Base-by-base conservation (phyloP, 1,140 invertebrate genomes). In the Sinonovacula constricta region DNA sequence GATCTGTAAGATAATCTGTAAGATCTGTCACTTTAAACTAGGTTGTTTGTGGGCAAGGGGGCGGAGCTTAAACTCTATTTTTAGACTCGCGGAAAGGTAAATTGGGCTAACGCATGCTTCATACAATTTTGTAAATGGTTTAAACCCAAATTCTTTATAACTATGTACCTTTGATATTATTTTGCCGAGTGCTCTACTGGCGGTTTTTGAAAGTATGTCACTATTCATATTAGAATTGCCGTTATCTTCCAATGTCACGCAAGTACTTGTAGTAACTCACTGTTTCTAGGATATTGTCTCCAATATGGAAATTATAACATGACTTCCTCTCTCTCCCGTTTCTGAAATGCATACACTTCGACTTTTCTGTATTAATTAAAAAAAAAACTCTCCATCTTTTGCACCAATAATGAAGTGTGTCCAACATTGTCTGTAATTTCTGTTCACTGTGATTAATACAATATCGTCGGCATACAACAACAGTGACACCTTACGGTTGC, bases 391-490 rank as follows among this genome's bases (percentile, higher is more conserved):
- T 31, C 57, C 33, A 39, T 51, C 49, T 31, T 57, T 60, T 26
- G 36, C 60, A 2, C 30, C 18, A 24, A 65, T 45, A 3, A 75
- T 15, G 18, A 3, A 15, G 36, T 59, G 10, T 49, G 67, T 22
- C 72, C 66, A 36, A n/a, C 7, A 3, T 56, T 75, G 71, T 5
- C 49, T 28, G 22, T 72, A 30, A 31, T 49, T 45, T 49, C 66
- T 45, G 15, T 54, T 59, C 56, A 2, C 3, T 22, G 26, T 28
- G 3, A 81, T 51, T 12, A 74, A 30, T 24, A 76, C 71, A 54
- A 76, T 81, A 59, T 69, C 63, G 51, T 76, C 65, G 34, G 65
- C 71, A 34, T 81, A 81, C 15, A 69, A n/a, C 0, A 83, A 36
- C 0, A 78, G 49, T 10, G 74, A 74, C 3, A 83, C 1, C 5